phyloP scores from a whole-genome alignment of 2,888 invertebrate genomes.

The Drosophila ochracea region DNA sequence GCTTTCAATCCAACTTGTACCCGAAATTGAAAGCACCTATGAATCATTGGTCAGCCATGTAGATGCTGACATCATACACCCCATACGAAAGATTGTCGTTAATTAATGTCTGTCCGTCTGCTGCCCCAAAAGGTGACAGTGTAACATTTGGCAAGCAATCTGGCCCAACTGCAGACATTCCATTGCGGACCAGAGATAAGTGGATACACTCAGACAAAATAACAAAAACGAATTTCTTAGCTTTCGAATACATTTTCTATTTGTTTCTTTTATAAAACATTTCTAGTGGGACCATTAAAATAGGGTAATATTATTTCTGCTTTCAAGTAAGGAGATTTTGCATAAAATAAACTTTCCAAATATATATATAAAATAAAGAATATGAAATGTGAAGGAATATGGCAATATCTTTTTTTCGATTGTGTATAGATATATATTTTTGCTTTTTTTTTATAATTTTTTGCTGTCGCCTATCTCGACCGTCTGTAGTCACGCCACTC shows the following conservation, averaged over 20 bases:
- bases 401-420: not conserved
- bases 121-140: conserved; percentile 40
- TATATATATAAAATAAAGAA: not conserved
- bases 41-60: not conserved
- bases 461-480: not conserved
- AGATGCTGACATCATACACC: conserved; percentile 25
- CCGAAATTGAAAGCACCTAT: not conserved
- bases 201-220: not conserved
- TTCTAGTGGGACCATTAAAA: not conserved
- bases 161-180: conserved; percentile 24
- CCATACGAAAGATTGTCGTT: conserved; percentile 37
- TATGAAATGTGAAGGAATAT: not conserved
- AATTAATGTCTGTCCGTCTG: conserved; percentile 51
- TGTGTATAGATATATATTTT: not conserved
- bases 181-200: not conserved
- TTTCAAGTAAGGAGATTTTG: not conserved
- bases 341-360: not conserved
- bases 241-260: not conserved
- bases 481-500: not conserved
- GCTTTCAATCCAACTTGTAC: not conserved
- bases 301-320: not conserved
- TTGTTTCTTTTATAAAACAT: not conserved
- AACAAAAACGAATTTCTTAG: not conserved
- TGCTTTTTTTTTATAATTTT: not conserved
- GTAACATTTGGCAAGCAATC: conserved; percentile 44